Evolutionary conservation across 2,797 vertebrate species (phyloP).

Genomic region (Thripadectes ignobilis): DNA sequence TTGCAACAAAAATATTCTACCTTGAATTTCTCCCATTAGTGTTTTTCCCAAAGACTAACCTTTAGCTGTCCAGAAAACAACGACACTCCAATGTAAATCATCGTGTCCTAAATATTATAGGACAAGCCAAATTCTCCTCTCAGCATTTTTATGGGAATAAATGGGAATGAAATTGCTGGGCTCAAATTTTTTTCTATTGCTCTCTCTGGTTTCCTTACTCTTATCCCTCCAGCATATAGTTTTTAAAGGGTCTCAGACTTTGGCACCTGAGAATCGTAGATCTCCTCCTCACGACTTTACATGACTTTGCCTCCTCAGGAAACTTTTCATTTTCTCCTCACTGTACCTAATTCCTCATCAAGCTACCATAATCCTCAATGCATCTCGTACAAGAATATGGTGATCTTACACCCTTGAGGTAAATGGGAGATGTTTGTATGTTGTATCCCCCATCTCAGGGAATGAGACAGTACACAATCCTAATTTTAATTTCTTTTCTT

Average conservation of each 20-base stretch:
- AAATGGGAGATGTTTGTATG: fast-evolving
- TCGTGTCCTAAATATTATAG: background rate
- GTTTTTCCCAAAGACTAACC: background rate
- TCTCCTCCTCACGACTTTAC: background rate
- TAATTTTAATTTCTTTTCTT: background rate
- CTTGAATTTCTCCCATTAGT: background rate
- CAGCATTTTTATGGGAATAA: background rate
- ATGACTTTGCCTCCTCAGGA: background rate
- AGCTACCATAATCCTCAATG: background rate
- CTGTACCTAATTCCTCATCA: background rate
- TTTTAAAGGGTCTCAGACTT: background rate
- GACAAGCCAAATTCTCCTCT: background rate
- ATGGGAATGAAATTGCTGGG: background rate
- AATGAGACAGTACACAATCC: background rate
- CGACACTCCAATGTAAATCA: background rate
- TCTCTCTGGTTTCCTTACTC: background rate
- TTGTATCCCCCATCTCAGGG: background rate
- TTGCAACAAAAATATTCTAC: background rate
- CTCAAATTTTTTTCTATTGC: background rate
- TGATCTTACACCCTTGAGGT: background rate
- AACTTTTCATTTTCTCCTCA: background rate
- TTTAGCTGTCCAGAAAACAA: background rate
- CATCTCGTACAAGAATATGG: background rate
- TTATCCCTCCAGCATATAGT: background rate
- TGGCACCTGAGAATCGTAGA: background rate